Percentiles rank a stretch among this genome's conserved stretches.
Evolutionary conservation across 1,140 invertebrate genomes (phyloP).

Genomic region (Harlomillsia oculata): DNA sequence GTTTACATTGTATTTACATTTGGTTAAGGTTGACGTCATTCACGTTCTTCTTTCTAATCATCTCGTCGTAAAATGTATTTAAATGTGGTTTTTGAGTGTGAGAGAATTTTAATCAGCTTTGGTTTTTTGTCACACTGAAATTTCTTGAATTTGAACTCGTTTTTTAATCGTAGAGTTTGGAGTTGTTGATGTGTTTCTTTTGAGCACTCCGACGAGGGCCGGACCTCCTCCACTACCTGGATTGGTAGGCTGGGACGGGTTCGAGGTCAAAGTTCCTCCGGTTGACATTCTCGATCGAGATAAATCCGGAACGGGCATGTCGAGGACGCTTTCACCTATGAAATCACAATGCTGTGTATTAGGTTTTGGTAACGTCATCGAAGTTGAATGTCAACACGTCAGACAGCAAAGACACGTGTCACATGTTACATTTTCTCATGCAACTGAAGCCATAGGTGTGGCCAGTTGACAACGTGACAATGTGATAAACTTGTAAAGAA

Average conservation of each 20-base stretch:
- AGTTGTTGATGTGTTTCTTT: slow-evolving; percentile 24
- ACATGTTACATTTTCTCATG: neutral
- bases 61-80: too few relatives aligned
- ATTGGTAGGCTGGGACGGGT: slow-evolving; percentile 1
- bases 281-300: neutral
- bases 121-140: slow-evolving; percentile 57
- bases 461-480: neutral
- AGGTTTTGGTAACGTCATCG: neutral
- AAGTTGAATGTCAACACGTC: too few relatives aligned
- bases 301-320: neutral
- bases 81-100: too few relatives aligned
- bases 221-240: slow-evolving; percentile 2
- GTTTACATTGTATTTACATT: too few relatives aligned
- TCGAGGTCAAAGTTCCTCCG: neutral
- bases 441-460: neutral
- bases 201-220: slow-evolving; percentile 32
- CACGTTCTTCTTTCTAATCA: too few relatives aligned
- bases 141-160: slow-evolving; percentile 76
- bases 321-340: neutral
- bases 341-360: neutral
- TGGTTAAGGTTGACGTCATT: too few relatives aligned
- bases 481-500: neutral
- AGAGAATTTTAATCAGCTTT: too few relatives aligned
- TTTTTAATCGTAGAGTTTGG: slow-evolving; percentile 53
- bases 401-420: slow-evolving; percentile 1